Percentiles rank a stretch among this genome's conserved stretches.
These are phyloP conservation scores for Pampus argenteus DNA, from an alignment of 2,797 vertebrate species.

Conservation along the genomic window DNA sequence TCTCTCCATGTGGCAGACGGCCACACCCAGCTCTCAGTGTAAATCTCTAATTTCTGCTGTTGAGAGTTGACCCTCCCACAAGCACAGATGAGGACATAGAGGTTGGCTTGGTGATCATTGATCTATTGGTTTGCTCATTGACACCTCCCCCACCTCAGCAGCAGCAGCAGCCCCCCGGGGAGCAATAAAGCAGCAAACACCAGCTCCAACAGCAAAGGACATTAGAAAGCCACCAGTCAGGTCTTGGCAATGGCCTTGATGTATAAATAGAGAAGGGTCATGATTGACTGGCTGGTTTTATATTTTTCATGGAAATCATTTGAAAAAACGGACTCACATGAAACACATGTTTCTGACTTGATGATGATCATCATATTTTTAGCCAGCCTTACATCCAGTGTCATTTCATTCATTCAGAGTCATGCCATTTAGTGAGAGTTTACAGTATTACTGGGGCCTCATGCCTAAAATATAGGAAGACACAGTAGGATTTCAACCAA, in stretches of 20 bases:
- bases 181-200: slow-evolving; percentile 14
- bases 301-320: slow-evolving; percentile 15
- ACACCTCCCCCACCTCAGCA: slow-evolving; percentile 28
- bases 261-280: slow-evolving; percentile 9
- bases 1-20: not conserved
- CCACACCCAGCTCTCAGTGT: not conserved
- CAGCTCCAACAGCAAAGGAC: slow-evolving; percentile 19
- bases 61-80: slow-evolving; percentile 28
- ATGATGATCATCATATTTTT: too few relatives aligned
- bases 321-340: not conserved
- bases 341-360: not conserved
- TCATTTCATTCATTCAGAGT: too few relatives aligned
- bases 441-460: too few relatives aligned
- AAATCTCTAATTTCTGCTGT: slow-evolving; percentile 9
- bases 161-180: slow-evolving; percentile 17
- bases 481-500: too few relatives aligned
- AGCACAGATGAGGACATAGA: slow-evolving; percentile 12
- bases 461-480: too few relatives aligned
- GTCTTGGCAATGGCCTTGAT: not conserved
- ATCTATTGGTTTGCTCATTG: slow-evolving; percentile 30
- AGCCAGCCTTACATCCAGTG: too few relatives aligned
- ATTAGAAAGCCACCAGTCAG: slow-evolving; percentile 10
- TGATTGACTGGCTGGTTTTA: slow-evolving; percentile 16
- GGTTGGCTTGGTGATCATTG: slow-evolving; percentile 58
- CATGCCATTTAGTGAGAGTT: too few relatives aligned